Evolutionary conservation across 2,113 vertebrate genomes (phyloP).

Genomic region (Sorex araneus): DNA sequence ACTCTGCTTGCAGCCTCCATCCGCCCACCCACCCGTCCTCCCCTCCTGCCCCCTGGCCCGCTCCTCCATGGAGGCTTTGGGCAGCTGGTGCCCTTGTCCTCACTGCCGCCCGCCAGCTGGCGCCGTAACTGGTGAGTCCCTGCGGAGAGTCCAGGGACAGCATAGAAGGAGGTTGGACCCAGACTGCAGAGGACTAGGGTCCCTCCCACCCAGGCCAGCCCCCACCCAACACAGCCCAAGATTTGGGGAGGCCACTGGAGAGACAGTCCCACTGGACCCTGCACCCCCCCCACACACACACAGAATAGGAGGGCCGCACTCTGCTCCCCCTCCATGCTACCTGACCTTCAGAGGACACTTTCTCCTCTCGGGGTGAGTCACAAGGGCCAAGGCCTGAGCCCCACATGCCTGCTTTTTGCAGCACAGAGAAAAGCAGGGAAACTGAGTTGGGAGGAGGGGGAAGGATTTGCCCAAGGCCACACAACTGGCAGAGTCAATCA

Average conservation of each 20-base stretch:
- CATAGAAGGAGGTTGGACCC: constrained; percentile 23
- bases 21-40: background rate
- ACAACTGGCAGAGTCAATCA: background rate
- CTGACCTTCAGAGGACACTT: constrained; percentile 42
- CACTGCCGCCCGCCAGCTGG: constrained; percentile 71
- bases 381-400: background rate
- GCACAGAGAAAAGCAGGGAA: constrained; percentile 32
- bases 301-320: background rate
- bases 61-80: constrained; percentile 65
- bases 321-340: background rate
- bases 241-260: background rate
- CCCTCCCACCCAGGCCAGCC: background rate
- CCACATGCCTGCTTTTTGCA: background rate
- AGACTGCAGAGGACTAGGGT: background rate
- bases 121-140: constrained; percentile 75
- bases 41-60: constrained; percentile 57
- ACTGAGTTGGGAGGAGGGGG: background rate
- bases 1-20: constrained; percentile 23
- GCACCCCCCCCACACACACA: too few relatives aligned
- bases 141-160: constrained; percentile 61
- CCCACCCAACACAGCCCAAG: background rate
- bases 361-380: background rate
- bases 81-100: constrained; percentile 74
- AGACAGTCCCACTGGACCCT: background rate
- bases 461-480: constrained; percentile 14